These are phyloP conservation scores for Oryzias woworae DNA, from an alignment of 2,113 vertebrate species.

Conservation along the genomic window DNA sequence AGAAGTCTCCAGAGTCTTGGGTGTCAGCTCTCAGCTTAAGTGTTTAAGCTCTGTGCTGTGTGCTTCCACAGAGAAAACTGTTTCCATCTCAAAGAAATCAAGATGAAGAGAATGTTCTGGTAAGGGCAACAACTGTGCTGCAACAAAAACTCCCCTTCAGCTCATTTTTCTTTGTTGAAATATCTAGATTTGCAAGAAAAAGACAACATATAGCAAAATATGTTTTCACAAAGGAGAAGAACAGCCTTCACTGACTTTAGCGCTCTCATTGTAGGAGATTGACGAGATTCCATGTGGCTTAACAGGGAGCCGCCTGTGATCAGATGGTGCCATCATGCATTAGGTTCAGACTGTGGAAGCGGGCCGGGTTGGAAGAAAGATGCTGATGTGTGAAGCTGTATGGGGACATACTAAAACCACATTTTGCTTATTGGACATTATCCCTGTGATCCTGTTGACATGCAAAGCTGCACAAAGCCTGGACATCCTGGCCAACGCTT, in stretches of 20 bases:
- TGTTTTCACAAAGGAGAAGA: neutral
- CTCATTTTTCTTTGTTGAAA: neutral
- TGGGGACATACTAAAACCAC: conserved; percentile 2
- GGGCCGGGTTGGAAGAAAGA: conserved; percentile 58
- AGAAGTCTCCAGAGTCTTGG: conserved; percentile 21
- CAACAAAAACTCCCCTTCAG: neutral
- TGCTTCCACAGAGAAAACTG: neutral
- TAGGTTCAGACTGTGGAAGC: conserved; percentile 57
- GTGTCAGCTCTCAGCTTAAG: conserved; percentile 13
- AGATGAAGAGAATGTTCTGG: neutral
- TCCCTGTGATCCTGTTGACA: too few species aligned
- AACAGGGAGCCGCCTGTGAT: conserved; percentile 35
- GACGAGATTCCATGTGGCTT: conserved; percentile 34
- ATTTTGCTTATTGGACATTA: neutral
- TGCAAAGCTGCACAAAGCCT: too few species aligned
- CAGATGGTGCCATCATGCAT: conserved; percentile 50
- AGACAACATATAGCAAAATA: neutral
- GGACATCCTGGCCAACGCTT: too few species aligned
- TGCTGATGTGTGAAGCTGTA: conserved; percentile 25
- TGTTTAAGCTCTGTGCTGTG: conserved; percentile 49
- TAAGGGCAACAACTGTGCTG: conserved; percentile 28
- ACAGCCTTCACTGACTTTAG: neutral
- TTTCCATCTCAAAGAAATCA: conserved; percentile 18
- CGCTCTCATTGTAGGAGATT: conserved; percentile 6
- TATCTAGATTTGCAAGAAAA: conserved; percentile 7